These are phyloP conservation scores for Bradypodion ventrale DNA, from an alignment of 2,797 vertebrate genomes.

Conservation along the genomic window DNA sequence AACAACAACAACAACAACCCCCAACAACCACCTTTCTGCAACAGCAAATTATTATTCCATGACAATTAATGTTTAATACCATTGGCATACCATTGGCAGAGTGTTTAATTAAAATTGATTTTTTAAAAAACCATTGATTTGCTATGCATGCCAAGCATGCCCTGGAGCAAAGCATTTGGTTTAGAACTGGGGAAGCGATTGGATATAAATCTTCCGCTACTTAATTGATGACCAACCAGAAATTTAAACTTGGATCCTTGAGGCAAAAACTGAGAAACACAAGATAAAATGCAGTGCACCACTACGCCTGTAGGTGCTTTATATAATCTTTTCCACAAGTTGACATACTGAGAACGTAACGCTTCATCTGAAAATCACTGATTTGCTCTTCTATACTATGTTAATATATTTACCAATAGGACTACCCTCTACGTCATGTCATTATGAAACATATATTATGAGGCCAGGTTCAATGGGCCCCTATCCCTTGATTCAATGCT, in stretches of 20 bases:
- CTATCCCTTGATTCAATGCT: background rate
- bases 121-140: slow-evolving; percentile 51
- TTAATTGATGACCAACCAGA: slow-evolving; percentile 55
- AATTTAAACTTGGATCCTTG: slow-evolving; percentile 44
- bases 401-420: background rate
- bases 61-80: slow-evolving; percentile 56
- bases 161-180: slow-evolving; percentile 62
- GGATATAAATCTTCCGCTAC: slow-evolving; percentile 60
- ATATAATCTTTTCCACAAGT: slow-evolving; percentile 34
- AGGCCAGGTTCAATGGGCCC: no score
- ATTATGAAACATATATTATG: background rate
- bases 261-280: slow-evolving; percentile 41
- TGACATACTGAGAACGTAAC: slow-evolving; percentile 41
- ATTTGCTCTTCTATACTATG: slow-evolving; percentile 38
- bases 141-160: slow-evolving; percentile 51
- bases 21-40: no score
- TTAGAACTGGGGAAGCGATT: slow-evolving; percentile 49
- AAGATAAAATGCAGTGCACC: slow-evolving; percentile 7
- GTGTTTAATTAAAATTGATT: slow-evolving; percentile 50
- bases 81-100: slow-evolving; percentile 47
- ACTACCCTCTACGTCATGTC: slow-evolving; percentile 17
- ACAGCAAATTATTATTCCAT: slow-evolving; percentile 49
- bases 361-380: slow-evolving; percentile 35
- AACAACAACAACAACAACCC: no score
- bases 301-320: slow-evolving; percentile 12